Percentiles rank a stretch among this genome's conserved stretches.
Evolutionary conservation across 2,888 invertebrate genomes (phyloP).

Genomic region (Smittia aterrima): DNA sequence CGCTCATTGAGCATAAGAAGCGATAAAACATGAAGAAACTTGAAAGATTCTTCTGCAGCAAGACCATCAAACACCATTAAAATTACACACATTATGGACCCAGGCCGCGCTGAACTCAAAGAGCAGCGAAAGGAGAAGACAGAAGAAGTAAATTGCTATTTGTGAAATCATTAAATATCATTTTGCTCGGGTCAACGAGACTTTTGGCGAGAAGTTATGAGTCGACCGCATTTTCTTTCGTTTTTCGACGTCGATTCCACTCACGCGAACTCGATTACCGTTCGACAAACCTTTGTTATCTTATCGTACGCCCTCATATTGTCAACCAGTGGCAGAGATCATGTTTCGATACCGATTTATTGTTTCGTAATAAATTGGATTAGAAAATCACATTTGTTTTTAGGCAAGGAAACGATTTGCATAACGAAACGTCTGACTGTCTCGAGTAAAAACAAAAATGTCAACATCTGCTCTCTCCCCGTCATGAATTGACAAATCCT

Average conservation of each 20-base stretch:
- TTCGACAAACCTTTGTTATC: slow-evolving; percentile 2
- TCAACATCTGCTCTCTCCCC: slow-evolving; percentile 6
- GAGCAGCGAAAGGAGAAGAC: slow-evolving; percentile 11
- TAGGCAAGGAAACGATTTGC: background rate
- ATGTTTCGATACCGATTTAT: background rate
- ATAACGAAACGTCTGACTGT: slow-evolving; percentile 9
- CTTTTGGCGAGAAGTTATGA: slow-evolving; percentile 15
- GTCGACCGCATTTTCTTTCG: background rate
- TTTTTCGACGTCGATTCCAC: background rate
- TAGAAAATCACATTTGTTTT: background rate
- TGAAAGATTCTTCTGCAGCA: slow-evolving; percentile 1
- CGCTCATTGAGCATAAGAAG: background rate
- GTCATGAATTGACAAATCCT: slow-evolving; percentile 27
- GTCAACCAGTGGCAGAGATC: background rate
- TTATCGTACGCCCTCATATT: slow-evolving; percentile 8
- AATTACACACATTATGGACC: slow-evolving; percentile 37
- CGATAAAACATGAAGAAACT: slow-evolving; percentile 6
- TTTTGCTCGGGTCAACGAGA: slow-evolving; percentile 21
- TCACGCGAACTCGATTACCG: background rate
- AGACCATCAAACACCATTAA: slow-evolving; percentile 36
- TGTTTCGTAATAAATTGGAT: slow-evolving; percentile 7
- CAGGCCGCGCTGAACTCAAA: slow-evolving; percentile 9
- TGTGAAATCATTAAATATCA: slow-evolving; percentile 28
- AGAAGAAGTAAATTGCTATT: slow-evolving; percentile 15
- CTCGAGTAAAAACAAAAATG: slow-evolving; percentile 8